Evolutionary conservation across 2,888 invertebrate genomes (phyloP).

Genomic region (Andrena camellia): DNA sequence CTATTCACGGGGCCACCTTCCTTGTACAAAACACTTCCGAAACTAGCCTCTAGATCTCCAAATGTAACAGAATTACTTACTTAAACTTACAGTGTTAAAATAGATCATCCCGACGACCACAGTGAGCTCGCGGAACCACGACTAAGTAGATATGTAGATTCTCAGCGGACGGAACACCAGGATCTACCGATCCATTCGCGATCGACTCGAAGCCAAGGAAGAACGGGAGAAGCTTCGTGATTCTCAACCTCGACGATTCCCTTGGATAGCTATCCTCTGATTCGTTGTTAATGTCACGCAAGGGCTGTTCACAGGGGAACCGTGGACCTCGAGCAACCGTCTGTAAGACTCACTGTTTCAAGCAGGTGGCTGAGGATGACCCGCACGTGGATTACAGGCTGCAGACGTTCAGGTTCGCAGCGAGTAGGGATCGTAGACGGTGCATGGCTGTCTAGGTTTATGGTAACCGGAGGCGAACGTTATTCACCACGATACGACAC

Average conservation of each 20-base stretch:
- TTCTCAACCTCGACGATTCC: neutral
- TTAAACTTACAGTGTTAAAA: constrained; percentile 20
- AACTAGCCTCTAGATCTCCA: neutral
- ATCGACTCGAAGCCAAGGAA: neutral
- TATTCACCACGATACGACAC: constrained; percentile 41
- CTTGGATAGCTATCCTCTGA: neutral
- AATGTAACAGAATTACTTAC: constrained; percentile 24
- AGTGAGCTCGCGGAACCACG: neutral
- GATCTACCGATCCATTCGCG: neutral
- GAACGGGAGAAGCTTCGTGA: neutral
- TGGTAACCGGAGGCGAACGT: constrained; percentile 48
- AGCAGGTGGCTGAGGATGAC: neutral
- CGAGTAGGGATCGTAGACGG: neutral
- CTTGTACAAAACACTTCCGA: neutral
- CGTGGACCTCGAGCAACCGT: neutral
- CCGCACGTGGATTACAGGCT: neutral
- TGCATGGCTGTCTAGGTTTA: neutral
- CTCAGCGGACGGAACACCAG: neutral
- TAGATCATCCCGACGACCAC: constrained; percentile 25
- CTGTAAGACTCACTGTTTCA: neutral
- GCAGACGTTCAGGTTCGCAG: constrained; percentile 4
- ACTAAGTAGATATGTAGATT: neutral
- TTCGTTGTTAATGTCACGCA: neutral
- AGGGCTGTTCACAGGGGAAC: neutral
- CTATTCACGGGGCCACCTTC: neutral